Base-by-base conservation (phyloP, 2,888 invertebrate genomes). In the Subacronicta megacephala region DNA sequence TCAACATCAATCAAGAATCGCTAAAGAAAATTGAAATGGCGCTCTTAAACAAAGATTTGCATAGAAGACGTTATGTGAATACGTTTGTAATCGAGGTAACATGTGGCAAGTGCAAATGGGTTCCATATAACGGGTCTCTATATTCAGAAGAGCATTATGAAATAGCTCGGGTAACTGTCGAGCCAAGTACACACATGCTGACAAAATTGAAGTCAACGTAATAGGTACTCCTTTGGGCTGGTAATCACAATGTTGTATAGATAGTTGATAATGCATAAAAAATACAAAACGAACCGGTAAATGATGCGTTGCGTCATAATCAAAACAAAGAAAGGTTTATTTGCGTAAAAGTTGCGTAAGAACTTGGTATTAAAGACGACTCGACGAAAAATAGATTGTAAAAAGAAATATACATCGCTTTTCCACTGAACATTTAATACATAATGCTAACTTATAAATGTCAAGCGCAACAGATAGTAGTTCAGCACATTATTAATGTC, bases 31-130 rank as follows among this genome's bases (percentile, higher is more conserved):
- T 82, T 78, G 79, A 84, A 82, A 84, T 82, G 80, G 73, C 77
- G 82, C 81, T 85, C 80, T 87, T 83, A 86, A 88, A 85, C 78
- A 81, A 83, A 84, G 87, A 88, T 88, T 92, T 90, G 88, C 86
- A 85, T 83, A 67, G 80, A 83, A 81, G 74, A 82, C 79, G 75
- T 81, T 82, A 82, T 78, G 85, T 82, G 84, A 85, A 88, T 83
- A 83, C 78, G 77, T 83, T 74, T 67, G 84, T 84, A 87, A 90
- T 90, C 75, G 82, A 85, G 84, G 88, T 81, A 87, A 85, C 86
- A 87, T 85, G 83, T 75, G 81, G 81, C 79, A 84, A 85, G 82
- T 85, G 86, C 87, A 89, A 90, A 90, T 90, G 87, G 83, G 81
- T 83, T 87, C 83, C 82, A 81, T 77, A 82, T 90, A 90, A 90